Base-by-base conservation (phyloP, 35 echinoderm and acorn worm genomes). In the Anneissia japonica region DNA sequence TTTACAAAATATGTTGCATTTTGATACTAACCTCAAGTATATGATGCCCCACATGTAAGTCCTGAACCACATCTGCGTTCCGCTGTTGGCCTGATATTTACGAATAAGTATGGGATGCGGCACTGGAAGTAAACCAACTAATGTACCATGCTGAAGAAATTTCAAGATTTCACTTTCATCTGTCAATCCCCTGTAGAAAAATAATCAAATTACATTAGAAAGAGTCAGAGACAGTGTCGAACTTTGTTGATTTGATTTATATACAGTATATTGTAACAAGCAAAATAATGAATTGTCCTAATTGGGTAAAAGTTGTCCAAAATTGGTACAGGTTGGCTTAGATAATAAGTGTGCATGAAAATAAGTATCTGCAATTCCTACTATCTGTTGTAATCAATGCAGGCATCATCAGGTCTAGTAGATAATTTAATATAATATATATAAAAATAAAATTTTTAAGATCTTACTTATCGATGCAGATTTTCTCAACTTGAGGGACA, bases 41-140 rank as follows among this genome's bases (percentile, higher is more conserved):
- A 98, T 98, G 89, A 98, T 92, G 9, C 95, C 95, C 95, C 95
- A 98, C 95, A 98, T 98, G 89, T 99, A 99, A 43, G 96, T 99
- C 12, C 96, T 77, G 89, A 99, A 99, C 96, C 96, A 99, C 1
- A 99, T 86, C 0, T 92, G 93, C 33, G 96, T 99, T 7, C 96
- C 96, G 64, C 96, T 99, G 82, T 99, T 99, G 17, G 96, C 96
- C 89, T 99, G 96, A 83, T 99, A 99, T 79, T 99, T 99, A 30
- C 96, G 86, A 23, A 99, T 99, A 37, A 99, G 85, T 32, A 99
- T 99, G 4, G 96, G 96, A 56, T 99, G 96, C 0, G 96, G 96
- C 0, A 99, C 96, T 17, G 96, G 96, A 30, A 99, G 79, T 4
- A 99, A 89, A 72, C 96, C 96, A 1, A 99, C 96, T 74, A 99